phyloP scores from a whole-genome alignment of 2,888 invertebrate species.

The Dorcus parallelipipedus region DNA sequence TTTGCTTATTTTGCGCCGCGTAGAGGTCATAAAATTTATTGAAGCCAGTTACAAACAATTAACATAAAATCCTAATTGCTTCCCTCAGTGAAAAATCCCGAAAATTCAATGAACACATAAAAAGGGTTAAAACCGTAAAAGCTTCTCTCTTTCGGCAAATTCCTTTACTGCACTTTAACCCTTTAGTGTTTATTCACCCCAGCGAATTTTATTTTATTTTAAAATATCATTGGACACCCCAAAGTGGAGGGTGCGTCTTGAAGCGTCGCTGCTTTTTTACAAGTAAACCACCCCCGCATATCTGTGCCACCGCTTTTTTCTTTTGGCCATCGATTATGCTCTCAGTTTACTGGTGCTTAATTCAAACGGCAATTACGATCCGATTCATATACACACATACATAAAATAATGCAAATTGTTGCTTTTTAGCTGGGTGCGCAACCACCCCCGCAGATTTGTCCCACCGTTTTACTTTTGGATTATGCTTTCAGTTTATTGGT shows the following conservation, averaged over 20 bases:
- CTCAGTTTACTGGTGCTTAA: no score
- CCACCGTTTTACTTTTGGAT: no score
- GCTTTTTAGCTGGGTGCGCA: no score
- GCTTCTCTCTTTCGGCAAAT: slow-evolving; percentile 31
- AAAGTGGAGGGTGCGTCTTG: slow-evolving; percentile 23
- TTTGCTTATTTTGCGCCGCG: slow-evolving; percentile 25
- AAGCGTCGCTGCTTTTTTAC: slow-evolving; percentile 16
- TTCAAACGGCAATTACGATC: no score
- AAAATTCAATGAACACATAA: slow-evolving; percentile 44
- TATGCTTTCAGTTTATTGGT: no score
- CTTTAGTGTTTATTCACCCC: slow-evolving; percentile 39
- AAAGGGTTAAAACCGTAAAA: slow-evolving; percentile 41
- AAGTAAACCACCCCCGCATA: no score
- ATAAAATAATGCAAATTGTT: no score
- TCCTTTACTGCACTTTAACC: slow-evolving; percentile 38
- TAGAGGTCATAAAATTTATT: slow-evolving; percentile 37
- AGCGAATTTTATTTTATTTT: slow-evolving; percentile 41
- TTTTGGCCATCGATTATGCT: no score
- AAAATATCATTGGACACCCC: slow-evolving; percentile 35
- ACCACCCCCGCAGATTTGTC: no score
- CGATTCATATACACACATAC: no score
- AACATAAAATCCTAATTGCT: slow-evolving; percentile 44
- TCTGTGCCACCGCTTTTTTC: no score
- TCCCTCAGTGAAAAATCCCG: slow-evolving; percentile 40
- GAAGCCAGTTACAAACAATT: slow-evolving; percentile 41